These are phyloP conservation scores for Nineta flava DNA, from an alignment of 2,888 invertebrate genomes.

Conservation along the genomic window DNA sequence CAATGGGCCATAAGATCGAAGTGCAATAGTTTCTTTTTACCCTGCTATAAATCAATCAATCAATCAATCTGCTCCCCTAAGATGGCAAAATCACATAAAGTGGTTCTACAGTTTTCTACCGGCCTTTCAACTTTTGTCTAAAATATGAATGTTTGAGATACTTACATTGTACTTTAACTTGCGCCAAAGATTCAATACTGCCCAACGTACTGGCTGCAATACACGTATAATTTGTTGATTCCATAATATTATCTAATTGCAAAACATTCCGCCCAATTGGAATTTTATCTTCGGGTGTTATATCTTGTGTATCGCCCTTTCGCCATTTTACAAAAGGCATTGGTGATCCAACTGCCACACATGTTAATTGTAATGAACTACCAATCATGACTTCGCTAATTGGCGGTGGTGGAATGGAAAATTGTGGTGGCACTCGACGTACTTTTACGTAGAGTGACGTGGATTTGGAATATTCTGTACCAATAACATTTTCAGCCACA, in stretches of 20 bases:
- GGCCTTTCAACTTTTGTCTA: too few species aligned
- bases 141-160: slow-evolving; percentile 12
- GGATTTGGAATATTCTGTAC: slow-evolving; percentile 83
- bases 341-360: slow-evolving; percentile 94
- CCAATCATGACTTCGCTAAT: slow-evolving; percentile 84
- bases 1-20: too few species aligned
- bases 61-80: too few species aligned
- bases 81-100: too few species aligned
- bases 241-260: slow-evolving; percentile 68
- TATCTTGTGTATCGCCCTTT: slow-evolving; percentile 62
- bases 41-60: too few species aligned
- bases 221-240: slow-evolving; percentile 94
- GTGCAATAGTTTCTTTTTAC: too few species aligned
- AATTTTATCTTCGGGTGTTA: slow-evolving; percentile 78
- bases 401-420: slow-evolving; percentile 79
- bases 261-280: slow-evolving; percentile 78
- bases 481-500: slow-evolving; percentile 83
- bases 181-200: slow-evolving; percentile 71
- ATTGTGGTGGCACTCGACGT: slow-evolving; percentile 86
- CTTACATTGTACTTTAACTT: slow-evolving; percentile 94
- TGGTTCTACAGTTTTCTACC: too few species aligned
- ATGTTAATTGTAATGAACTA: slow-evolving; percentile 80
- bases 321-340: slow-evolving; percentile 96
- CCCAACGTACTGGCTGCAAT: slow-evolving; percentile 89
- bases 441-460: slow-evolving; percentile 92